Base-by-base conservation (phyloP, 2,888 invertebrate species). In the Diogma glabrata region DNA sequence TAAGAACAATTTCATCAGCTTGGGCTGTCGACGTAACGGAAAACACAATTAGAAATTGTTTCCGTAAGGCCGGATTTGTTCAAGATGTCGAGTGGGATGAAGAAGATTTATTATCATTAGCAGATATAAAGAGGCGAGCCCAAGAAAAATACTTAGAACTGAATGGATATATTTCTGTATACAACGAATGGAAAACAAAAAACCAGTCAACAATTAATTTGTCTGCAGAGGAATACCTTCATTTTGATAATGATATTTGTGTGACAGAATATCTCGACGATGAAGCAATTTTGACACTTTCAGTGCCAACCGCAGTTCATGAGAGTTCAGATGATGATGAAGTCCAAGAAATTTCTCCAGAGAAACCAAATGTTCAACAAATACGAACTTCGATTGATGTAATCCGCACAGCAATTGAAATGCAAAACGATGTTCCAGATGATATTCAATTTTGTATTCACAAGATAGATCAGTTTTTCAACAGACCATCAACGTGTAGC, bases 41-140 rank as follows among this genome's bases (percentile, higher is more conserved):
- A 8, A 40, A 40, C 19, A 40, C 6, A 40, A 40, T 19, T 19
- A 40, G 17, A 38, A 38, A 38, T 38, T 38, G 38, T 38, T 38
- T 2, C 16, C 38, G 19, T 9, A 38, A 38, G 2, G 7, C 16
- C 19, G 38, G 16, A 16, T 38, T 38, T 38, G 2, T 38, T 14
- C 8, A 38, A 38, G 16, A 38, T 38, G 38, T 16, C 16, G 16
- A 8, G 19, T 16, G 38, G 38, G 5, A 5, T 38, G 38, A 38
- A 16, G 38, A 16, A 16, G 38, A 38, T 38, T 36, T 36, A 36
- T 14, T 36, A 14, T 9, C 36, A 9, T 9, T 36, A 10, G 36
- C 36, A 4, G 36, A 36, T 36, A 8, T 16, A 2, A 16, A 16
- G 19, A 12, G 14, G 3, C 36, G 16, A 36, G 16, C 16, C n/a